Conservation (phyloP, 2,888 invertebrate genomes). For the Plebejus anna region DNA sequence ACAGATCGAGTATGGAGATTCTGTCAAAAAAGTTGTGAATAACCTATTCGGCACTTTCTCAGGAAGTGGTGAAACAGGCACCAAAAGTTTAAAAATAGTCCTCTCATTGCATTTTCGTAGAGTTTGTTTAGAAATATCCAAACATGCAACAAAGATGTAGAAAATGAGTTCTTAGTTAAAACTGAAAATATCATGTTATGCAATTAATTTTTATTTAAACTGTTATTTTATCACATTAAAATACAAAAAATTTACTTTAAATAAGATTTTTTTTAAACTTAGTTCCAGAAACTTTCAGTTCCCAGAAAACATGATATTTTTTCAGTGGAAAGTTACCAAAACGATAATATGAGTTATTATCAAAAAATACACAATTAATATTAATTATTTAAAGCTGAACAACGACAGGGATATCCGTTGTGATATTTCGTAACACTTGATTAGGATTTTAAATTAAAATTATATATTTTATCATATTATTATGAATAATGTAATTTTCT, state of each 20-base stretch:
- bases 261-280: neutral
- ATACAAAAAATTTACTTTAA: neutral
- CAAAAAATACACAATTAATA: neutral
- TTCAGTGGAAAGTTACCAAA: neutral
- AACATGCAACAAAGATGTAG: too few relatives aligned
- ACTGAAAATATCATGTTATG: too few relatives aligned
- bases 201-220: too few relatives aligned
- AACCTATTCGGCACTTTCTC: too few relatives aligned
- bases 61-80: too few relatives aligned
- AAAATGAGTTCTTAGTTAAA: too few relatives aligned
- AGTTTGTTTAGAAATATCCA: too few relatives aligned
- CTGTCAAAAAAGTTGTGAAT: too few relatives aligned
- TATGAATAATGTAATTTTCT: neutral
- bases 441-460: neutral
- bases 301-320: neutral
- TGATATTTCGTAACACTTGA: neutral
- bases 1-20: too few relatives aligned
- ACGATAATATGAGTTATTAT: neutral
- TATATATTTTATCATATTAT: neutral
- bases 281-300: neutral
- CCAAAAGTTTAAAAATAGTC: too few relatives aligned
- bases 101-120: too few relatives aligned
- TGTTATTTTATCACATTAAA: too few relatives aligned
- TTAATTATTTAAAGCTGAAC: neutral
- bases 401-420: conserved; percentile 1